A percentile compares a stretch with the other conserved stretches of the same genome.
These are phyloP conservation scores for Lepas anatifera DNA, from an alignment of 2,888 invertebrate genomes.

Conservation along the genomic window DNA sequence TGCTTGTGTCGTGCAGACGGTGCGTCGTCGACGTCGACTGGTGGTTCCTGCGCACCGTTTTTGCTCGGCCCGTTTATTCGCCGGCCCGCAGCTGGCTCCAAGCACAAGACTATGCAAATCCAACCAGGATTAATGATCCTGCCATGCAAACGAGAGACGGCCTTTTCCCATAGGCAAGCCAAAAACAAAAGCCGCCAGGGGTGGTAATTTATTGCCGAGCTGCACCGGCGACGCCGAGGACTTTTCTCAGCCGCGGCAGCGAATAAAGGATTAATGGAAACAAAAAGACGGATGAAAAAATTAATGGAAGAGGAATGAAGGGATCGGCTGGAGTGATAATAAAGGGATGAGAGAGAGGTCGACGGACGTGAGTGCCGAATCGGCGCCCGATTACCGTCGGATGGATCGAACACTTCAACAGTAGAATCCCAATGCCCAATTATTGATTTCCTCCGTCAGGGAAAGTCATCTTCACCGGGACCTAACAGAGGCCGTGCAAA, in stretches of 20 bases:
- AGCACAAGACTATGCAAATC: conserved; percentile 11
- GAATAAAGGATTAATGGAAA: not conserved
- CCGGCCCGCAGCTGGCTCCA: not conserved
- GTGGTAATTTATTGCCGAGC: not conserved
- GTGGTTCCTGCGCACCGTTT: too few species aligned
- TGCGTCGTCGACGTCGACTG: too few species aligned
- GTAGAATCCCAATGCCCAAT: not conserved
- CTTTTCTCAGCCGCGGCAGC: not conserved
- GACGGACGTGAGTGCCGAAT: not conserved
- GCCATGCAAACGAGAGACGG: not conserved
- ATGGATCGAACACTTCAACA: not conserved
- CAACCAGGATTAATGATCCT: not conserved
- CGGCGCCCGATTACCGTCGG: not conserved
- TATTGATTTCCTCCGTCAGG: not conserved
- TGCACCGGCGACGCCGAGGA: too few species aligned
- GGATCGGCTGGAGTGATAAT: not conserved
- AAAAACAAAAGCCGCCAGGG: not conserved
- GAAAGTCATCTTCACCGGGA: too few species aligned
- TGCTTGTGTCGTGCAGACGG: too few species aligned
- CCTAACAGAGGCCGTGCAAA: too few species aligned
- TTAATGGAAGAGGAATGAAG: conserved; percentile 4
- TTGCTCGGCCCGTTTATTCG: too few species aligned
- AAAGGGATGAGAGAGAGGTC: not conserved
- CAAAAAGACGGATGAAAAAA: conserved; percentile 8
- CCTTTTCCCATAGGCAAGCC: conserved; percentile 9